Evolutionary conservation across 2,888 invertebrate genomes (phyloP), one percentile per base, ranked within the genome.

Genomic region (Melanophora roralis): DNA sequence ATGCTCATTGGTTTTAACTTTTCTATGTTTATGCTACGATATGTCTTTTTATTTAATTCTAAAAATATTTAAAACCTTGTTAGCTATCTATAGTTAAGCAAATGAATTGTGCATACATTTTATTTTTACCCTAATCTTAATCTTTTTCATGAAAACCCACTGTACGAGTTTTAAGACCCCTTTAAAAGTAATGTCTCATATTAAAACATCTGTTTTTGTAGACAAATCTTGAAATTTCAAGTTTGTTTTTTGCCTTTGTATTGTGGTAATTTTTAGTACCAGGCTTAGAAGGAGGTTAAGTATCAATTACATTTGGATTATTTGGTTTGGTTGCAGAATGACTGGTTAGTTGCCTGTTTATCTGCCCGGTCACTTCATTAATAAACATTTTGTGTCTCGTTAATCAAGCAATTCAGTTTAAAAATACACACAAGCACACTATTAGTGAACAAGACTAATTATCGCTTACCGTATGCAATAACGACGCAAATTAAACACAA

Each of bases 361-460:
- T 19, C 38, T 36, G 51, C 11, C 32, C 69, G 69, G 55, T 71
- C 51, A 55, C 67, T 76, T 68, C 67, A 76, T 72, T 75, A 79
- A 81, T 62, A 78, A 72, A 68, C 49, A 60, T 14, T 60, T 74
- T 65, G 62, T 73, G 74, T 57, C 68, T 65, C 49, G 75, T 80
- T 80, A 82, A 78, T 81, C 78, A 81, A 74, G 71, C 76, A 49
- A 65, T 78, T 75, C 62, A 78, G 43, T 51, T 53, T n/a, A n/a
- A n/a, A 34, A 49, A 57, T 14, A 47, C 27, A 47, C 12, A 47
- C 16, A 47, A 36, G 14, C 53, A 27, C n/a, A n/a, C n/a, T n/a
- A n/a, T n/a, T n/a, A n/a, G n/a, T n/a, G n/a, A n/a, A n/a, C n/a
- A n/a, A n/a, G n/a, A n/a, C n/a, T n/a, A n/a, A n/a, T n/a, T n/a